Evolutionary conservation across 2,888 invertebrate species (phyloP).

Genomic region (Isoperla grammatica): DNA sequence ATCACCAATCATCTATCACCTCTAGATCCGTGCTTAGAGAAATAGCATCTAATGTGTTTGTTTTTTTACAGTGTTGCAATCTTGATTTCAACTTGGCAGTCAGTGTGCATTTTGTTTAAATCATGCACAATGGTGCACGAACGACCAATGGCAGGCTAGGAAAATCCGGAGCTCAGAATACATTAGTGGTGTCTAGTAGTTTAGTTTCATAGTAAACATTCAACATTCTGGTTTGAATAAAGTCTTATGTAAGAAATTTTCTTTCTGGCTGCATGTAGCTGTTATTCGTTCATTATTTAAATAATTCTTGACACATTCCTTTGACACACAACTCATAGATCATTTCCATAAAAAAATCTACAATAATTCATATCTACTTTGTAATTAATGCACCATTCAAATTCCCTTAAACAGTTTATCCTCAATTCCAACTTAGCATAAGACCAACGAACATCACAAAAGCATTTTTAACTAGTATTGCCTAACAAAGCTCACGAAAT

Average conservation of each 20-base stretch:
- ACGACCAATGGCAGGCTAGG: too few species aligned
- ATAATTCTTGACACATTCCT: not conserved
- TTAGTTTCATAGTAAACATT: too few species aligned
- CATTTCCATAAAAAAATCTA: slow-evolving; percentile 3
- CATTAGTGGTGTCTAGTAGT: too few species aligned
- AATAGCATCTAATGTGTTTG: too few species aligned
- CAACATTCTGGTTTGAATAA: not conserved
- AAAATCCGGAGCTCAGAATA: too few species aligned
- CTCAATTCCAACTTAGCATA: not conserved
- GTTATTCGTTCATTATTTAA: not conserved
- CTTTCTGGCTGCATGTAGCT: not conserved
- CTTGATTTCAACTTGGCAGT: not conserved
- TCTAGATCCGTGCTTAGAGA: too few species aligned
- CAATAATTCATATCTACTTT: not conserved
- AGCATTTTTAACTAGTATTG: not conserved
- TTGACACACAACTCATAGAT: not conserved
- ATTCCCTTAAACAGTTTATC: not conserved
- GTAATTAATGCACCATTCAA: slow-evolving; percentile 15
- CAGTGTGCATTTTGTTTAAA: slow-evolving; percentile 3
- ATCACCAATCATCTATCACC: too few species aligned
- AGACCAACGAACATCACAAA: not conserved
- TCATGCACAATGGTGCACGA: too few species aligned
- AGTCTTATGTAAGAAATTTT: not conserved
- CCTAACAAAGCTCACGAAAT: too few species aligned
- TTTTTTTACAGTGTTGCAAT: too few species aligned